A percentile compares a stretch with the other conserved stretches of the same genome.
These are phyloP conservation scores for Notodromas monacha DNA, from an alignment of 2,888 invertebrate species.

Conservation along the genomic window DNA sequence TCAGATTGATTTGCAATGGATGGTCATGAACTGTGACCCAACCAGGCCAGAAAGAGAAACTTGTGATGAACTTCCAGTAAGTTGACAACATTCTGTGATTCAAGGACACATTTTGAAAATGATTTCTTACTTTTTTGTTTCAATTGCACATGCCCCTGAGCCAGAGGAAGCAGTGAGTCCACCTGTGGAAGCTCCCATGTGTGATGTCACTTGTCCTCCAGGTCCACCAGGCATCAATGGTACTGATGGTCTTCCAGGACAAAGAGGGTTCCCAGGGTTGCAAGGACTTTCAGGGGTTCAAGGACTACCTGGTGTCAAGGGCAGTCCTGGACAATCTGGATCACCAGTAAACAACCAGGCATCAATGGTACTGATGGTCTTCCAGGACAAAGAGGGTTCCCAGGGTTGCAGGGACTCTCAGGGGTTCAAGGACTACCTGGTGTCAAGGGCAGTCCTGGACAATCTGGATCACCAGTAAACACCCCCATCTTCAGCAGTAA, in stretches of 20 bases:
- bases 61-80: too few relatives aligned
- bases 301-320: slow-evolving; percentile 1
- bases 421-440: slow-evolving; percentile 10
- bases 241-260: slow-evolving; percentile 14
- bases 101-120: slow-evolving; percentile 8
- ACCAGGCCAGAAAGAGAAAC: too few relatives aligned
- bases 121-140: neutral
- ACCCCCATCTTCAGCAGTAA: too few relatives aligned
- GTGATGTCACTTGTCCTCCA: slow-evolving; percentile 24
- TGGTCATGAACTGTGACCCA: too few relatives aligned
- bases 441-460: too few relatives aligned
- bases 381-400: slow-evolving; percentile 10
- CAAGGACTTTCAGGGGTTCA: slow-evolving; percentile 10
- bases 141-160: neutral
- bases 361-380: slow-evolving; percentile 21
- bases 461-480: too few relatives aligned
- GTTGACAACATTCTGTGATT: too few relatives aligned
- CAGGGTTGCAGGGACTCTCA: slow-evolving; percentile 11
- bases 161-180: too few relatives aligned
- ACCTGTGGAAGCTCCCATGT: slow-evolving; percentile 13
- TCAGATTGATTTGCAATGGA: too few relatives aligned
- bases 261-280: slow-evolving; percentile 11
- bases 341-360: slow-evolving; percentile 24
- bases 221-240: slow-evolving; percentile 28
- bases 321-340: slow-evolving; percentile 8